A percentile compares a stretch with the other conserved stretches of the same genome.
Conservation (phyloP, 2,888 invertebrate species). For the Pheosia tremula region DNA sequence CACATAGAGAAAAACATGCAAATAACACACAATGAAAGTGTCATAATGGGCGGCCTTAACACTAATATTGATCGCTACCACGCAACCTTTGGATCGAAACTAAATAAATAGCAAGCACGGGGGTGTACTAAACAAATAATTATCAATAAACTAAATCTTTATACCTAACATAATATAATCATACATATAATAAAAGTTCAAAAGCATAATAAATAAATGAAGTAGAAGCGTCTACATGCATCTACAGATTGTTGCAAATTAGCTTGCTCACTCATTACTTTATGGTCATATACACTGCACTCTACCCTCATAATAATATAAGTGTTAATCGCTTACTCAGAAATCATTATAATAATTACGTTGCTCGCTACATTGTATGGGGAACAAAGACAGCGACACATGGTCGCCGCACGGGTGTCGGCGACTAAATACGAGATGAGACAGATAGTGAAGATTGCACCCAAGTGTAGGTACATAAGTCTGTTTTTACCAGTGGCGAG, state of each 20-base stretch:
- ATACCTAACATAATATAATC: too few species aligned
- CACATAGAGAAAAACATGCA: too few species aligned
- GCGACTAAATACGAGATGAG: conserved; percentile 3
- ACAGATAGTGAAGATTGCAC: background rate
- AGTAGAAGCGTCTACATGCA: background rate
- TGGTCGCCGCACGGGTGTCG: conserved; percentile 10
- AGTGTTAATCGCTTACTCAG: conserved; percentile 41
- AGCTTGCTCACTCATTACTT: conserved; percentile 31
- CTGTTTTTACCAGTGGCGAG: background rate
- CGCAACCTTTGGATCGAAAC: too few species aligned
- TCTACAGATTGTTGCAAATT: conserved; percentile 11
- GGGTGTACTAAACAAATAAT: too few species aligned
- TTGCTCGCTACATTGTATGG: conserved; percentile 46
- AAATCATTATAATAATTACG: conserved; percentile 51
- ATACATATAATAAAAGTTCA: too few species aligned
- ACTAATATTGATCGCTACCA: too few species aligned
- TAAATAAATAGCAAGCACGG: too few species aligned
- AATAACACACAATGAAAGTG: too few species aligned
- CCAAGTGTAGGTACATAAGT: background rate
- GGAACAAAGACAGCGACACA: conserved; percentile 45
- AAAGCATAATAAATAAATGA: background rate
- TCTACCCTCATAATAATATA: conserved; percentile 20
- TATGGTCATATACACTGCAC: background rate
- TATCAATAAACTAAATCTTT: too few species aligned
- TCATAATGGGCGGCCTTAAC: too few species aligned